Base-by-base conservation (phyloP, 2,113 vertebrate species). In the Anthoscopus minutus region DNA sequence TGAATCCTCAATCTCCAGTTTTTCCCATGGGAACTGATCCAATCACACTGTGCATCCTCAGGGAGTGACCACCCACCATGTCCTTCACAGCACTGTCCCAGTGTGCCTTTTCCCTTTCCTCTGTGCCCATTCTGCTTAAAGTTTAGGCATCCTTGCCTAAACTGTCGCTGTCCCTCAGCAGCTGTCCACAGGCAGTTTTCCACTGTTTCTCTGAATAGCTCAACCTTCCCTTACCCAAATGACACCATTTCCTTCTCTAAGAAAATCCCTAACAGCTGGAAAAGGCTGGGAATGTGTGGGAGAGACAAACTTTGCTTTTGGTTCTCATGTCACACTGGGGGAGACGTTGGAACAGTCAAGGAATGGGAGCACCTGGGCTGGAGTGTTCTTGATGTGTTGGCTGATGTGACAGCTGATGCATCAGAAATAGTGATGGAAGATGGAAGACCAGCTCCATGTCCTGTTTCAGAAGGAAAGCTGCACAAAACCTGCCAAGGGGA, bases 121-220 rank as follows among this genome's bases (percentile, higher is more conserved):
- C 20, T 13, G 0, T 64, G 24, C 22, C 28, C 2, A 0, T 35
- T 33, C 30, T 27, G 16, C 53, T 28, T n/a, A n/a, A n/a, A n/a
- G n/a, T n/a, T n/a, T n/a, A n/a, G n/a, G n/a, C 35, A 22, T 45
- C 48, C 51, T 31, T 42, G 0, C 31, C 40, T 30, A 7, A 70
- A 37, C 42, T 40, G 9, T 38, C 57, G 45, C 40, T 74, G 37
- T 81, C 30, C 51, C 30, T 65, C 18, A 61, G 23, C 37, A 65
- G 28, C 65, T 74, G 40, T 70, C 27, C 35, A 5, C 25, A 15
- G 53, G 51, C 27, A 35, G 15, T 30, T 88, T 64, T 58, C 6
- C 2, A 1, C 12, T 30, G 16, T 67, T 80, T 30, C 45, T 77
- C 37, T 24, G 58, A 28, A 8, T 16, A 80, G 35, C 20, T 88